These are phyloP conservation scores for Gouania willdenowi DNA, from an alignment of 2,797 vertebrate genomes.

Conservation along the genomic window DNA sequence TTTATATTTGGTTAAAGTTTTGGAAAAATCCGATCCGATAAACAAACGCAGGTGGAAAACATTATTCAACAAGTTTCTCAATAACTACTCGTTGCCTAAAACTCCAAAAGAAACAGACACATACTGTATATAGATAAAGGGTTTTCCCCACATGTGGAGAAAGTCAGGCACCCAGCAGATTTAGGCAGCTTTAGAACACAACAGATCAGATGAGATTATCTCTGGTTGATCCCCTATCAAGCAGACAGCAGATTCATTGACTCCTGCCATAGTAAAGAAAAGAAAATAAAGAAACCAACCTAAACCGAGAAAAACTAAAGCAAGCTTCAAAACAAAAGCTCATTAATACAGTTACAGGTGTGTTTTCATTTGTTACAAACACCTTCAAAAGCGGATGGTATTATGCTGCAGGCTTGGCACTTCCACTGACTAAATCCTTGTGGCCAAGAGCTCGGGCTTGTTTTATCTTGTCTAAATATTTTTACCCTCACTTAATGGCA, in stretches of 20 bases:
- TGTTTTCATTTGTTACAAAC: too few species aligned
- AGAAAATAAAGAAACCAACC: conserved; percentile 27
- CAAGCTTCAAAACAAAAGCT: neutral
- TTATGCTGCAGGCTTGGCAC: neutral
- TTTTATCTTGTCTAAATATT: conserved; percentile 18
- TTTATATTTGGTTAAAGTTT: too few species aligned
- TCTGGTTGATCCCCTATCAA: conserved; percentile 58
- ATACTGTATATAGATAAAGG: conserved; percentile 10
- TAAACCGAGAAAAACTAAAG: neutral
- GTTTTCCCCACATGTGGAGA: conserved; percentile 37
- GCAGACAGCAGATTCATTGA: conserved; percentile 54
- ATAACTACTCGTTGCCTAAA: too few species aligned
- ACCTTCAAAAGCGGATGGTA: too few species aligned
- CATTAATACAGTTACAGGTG: too few species aligned
- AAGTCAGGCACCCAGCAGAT: conserved; percentile 54
- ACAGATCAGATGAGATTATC: conserved; percentile 68
- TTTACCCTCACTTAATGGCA: neutral
- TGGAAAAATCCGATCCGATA: too few species aligned
- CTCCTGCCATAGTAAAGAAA: conserved; percentile 14
- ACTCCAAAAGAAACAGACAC: neutral
- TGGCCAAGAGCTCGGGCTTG: conserved; percentile 4
- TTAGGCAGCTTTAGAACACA: conserved; percentile 61
- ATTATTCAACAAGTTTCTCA: too few species aligned
- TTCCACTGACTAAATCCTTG: conserved; percentile 2
- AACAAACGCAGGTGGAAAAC: too few species aligned